phyloP scores from a whole-genome alignment of 2,888 invertebrate species.

The Terebella lapidaria region DNA sequence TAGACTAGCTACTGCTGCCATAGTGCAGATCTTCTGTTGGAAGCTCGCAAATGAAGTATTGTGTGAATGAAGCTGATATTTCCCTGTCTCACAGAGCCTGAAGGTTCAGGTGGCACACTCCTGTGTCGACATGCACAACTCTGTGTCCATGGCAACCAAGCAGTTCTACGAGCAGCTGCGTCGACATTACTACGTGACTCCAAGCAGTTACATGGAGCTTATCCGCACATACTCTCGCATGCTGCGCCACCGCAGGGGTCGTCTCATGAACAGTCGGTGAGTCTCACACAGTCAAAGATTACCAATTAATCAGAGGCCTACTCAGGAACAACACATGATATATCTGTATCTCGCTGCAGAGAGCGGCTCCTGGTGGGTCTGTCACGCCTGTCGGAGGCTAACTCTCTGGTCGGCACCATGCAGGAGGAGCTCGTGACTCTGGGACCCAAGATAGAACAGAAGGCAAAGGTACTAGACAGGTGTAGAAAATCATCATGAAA shows the following conservation, averaged over 20 bases:
- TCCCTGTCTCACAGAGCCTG: conserved; percentile 29
- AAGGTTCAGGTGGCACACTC: conserved; percentile 40
- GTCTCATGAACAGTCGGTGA: conserved; percentile 45
- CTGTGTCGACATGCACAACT: conserved; percentile 49
- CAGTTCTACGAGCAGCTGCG: conserved; percentile 47
- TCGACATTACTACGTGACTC: conserved; percentile 48
- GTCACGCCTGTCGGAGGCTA: conserved; percentile 47
- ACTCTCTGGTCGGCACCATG: conserved; percentile 49
- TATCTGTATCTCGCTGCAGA: conserved; percentile 29
- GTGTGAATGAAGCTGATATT: not conserved
- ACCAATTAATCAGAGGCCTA: not conserved
- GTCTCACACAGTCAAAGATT: conserved; percentile 12
- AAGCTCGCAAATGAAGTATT: too few relatives aligned
- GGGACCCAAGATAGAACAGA: conserved; percentile 49
- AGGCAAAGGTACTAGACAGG: conserved; percentile 40
- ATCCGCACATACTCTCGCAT: conserved; percentile 46
- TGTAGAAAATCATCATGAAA: too few relatives aligned
- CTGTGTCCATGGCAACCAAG: conserved; percentile 30
- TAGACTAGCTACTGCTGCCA: too few relatives aligned
- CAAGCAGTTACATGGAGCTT: conserved; percentile 51
- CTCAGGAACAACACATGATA: not conserved
- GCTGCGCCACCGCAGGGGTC: conserved; percentile 41
- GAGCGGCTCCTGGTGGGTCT: conserved; percentile 46
- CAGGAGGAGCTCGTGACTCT: conserved; percentile 47
- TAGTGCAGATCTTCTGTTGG: too few relatives aligned